phyloP scores from a whole-genome alignment of 2,797 vertebrate species.

The Chelmon rostratus region DNA sequence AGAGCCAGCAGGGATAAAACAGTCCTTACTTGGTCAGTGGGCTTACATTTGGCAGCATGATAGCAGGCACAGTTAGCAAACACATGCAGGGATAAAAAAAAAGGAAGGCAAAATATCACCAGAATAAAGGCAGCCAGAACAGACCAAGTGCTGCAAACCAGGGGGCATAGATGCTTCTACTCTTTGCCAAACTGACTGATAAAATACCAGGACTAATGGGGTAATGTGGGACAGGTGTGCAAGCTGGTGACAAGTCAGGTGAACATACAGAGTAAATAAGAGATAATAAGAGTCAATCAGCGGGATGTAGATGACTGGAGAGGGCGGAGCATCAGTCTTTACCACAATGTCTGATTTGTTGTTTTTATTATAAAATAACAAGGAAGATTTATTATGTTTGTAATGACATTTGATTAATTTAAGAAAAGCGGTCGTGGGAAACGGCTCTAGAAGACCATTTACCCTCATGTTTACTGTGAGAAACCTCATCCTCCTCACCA shows the following conservation, averaged over 20 bases:
- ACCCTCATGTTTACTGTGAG: not conserved
- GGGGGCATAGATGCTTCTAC: not conserved
- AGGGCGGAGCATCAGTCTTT: not conserved
- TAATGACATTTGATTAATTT: not conserved
- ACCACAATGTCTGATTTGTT: not conserved
- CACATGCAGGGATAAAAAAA: conserved; percentile 1
- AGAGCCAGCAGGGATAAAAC: conserved; percentile 12
- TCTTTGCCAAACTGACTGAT: no score
- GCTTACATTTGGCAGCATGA: conserved; percentile 16
- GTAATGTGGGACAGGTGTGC: not conserved
- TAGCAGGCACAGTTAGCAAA: not conserved
- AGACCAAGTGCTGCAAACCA: not conserved
- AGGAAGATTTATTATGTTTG: not conserved
- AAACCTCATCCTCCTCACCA: conserved; percentile 46
- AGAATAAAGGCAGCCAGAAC: not conserved
- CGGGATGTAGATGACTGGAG: not conserved
- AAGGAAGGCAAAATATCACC: conserved; percentile 12
- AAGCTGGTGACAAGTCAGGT: not conserved
- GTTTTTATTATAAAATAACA: not conserved
- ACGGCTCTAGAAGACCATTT: not conserved
- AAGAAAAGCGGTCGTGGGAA: conserved; percentile 31
- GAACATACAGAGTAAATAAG: not conserved
- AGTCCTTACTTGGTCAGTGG: conserved; percentile 36
- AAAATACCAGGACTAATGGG: not conserved
- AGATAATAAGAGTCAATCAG: not conserved